These are phyloP conservation scores for Addax nasomaculatus DNA, from an alignment of 2,113 vertebrate species.

Conservation along the genomic window DNA sequence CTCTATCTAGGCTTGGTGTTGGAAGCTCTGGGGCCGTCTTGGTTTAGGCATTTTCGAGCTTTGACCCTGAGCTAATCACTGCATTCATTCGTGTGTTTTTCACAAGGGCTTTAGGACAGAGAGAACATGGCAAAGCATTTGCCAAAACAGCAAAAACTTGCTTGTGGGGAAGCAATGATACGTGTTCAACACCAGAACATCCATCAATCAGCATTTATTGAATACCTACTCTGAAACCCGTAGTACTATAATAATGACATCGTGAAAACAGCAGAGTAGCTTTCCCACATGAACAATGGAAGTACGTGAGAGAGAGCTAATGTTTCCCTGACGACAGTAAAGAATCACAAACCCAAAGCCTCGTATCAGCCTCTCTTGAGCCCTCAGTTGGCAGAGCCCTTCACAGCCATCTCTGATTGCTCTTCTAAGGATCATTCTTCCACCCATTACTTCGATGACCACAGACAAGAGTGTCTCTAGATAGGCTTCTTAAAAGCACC, in stretches of 20 bases:
- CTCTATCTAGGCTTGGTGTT: not conserved
- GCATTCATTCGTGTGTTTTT: conserved; percentile 1
- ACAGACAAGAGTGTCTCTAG: not conserved
- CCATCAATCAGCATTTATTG: not conserved
- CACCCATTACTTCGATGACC: not conserved
- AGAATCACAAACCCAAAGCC: not conserved
- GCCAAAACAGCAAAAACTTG: not conserved
- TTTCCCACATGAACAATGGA: not conserved
- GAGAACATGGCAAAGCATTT: not conserved
- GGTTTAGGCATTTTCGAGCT: not conserved
- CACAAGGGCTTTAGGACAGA: not conserved
- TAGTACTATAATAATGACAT: not conserved
- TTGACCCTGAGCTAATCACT: not conserved
- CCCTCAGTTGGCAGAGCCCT: not conserved
- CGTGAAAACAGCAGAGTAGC: not conserved
- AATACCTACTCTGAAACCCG: not conserved
- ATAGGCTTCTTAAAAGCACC: not conserved
- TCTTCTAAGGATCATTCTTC: not conserved
- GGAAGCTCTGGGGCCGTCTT: not conserved
- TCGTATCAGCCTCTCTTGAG: not conserved
- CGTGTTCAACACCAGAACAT: not conserved
- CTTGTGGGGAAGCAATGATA: not conserved
- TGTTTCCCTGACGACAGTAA: not conserved
- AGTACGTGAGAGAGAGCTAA: not conserved
- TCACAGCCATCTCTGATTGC: not conserved